Base-by-base conservation (phyloP, 2,888 invertebrate species). In the Tyria jacobaeae region DNA sequence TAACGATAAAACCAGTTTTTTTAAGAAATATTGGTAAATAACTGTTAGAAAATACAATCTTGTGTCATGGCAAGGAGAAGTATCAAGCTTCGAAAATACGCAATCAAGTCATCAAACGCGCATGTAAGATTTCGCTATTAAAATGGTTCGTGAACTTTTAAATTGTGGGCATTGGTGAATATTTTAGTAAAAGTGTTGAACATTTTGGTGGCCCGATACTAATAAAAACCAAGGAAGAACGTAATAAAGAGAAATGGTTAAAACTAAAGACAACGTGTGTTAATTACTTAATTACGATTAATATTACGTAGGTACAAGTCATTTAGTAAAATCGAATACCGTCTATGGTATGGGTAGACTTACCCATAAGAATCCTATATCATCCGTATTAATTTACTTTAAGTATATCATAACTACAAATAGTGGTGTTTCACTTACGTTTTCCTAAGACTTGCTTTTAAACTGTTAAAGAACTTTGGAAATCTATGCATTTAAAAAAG, bases 11-110 rank as follows among this genome's bases (percentile, higher is more conserved):
- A 41, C 35, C 37, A 60, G 55, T 48, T 60, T 64, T n/a, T 57
- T 34, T 50, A 52, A 53, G 61, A 52, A 55, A 62, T 53, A 52
- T 62, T 71, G 60, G 63, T 68, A 63, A 68, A 80, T 57, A 75
- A 74, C 74, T 73, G 68, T 64, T 58, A 62, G 62, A 41, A 66
- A 58, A 53, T 59, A 69, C 67, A 63, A 66, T 68, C 68, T 59
- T 71, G 65, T 67, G 57, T 68, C 62, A 62, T 57, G 59, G 59
- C 78, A 74, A 78, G 77, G 74, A 66, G 4, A 44, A 44, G 44
- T 71, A 65, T 27, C 55, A 55, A 51, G 58, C 67, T 66, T 50
- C 66, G 56, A 58, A 63, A 51, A 44, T 25, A n/a, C 48, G n/a
- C n/a, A 27, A 49, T 15, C 27, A 49, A 25, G 48, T 24, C 9